Evolutionary conservation across 2,113 vertebrate species (phyloP), one percentile per base, ranked within the genome.

Genomic region (Anoura caudifer): DNA sequence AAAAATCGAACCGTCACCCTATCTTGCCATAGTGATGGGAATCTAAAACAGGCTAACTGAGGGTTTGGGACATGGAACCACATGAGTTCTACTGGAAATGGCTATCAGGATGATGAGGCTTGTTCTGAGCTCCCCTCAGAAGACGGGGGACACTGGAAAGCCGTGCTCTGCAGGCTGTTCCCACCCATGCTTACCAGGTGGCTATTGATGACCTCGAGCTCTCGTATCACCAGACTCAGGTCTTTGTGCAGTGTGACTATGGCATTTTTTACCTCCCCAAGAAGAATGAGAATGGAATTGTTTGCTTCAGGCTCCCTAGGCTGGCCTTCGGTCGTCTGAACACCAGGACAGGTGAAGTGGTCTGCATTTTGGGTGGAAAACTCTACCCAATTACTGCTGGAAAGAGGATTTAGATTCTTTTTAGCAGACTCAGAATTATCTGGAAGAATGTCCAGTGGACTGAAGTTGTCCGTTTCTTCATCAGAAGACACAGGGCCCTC

Each of bases 191-290:
- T 95, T 28, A 72, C 73, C 59, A 97, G 85, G 26, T 88, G 83
- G 7, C 13, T 96, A 0, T 24, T 95, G 95, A 98, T 92, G 41
- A 69, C 73, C 28, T 24, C n/a, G 2, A 97, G 95, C n/a, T 98
- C 94, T 22, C 80, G 61, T 28, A 96, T 89, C 86, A 92, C 96
- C 63, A 65, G 50, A 80, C 43, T 76, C 96, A 90, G 92, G 47
- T 98, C 97, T 41, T 86, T 96, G 1, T 97, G 95, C 5, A 98
- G 67, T 20, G 69, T 83, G 63, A 87, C 36, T 63, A 97, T 19
- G 0, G 87, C 96, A 20, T 65, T 96, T 95, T 94, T 98, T 1
- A 97, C 92, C 73, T 98, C 97, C 33, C 73, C 90, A 13, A 97
- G 89, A 63, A 97, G 90, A 41, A 43, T 47, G 1, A 22, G 17